Evolutionary conservation across 2,797 vertebrate genomes (phyloP).

Genomic region (Argentina silus): DNA sequence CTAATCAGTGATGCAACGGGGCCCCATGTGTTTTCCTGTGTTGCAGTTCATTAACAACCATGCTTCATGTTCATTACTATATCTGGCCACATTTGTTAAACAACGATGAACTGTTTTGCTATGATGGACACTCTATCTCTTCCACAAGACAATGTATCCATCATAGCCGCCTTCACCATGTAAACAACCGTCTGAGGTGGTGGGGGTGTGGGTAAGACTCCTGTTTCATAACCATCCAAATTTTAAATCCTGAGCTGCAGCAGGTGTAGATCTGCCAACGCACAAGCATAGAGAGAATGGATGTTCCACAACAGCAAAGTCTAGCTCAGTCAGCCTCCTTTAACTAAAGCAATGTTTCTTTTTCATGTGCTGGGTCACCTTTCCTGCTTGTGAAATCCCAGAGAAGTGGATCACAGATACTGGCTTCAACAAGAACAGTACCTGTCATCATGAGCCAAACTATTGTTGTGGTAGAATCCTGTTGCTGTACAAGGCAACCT

Average conservation of each 20-base stretch:
- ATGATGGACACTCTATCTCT: slow-evolving; percentile 18
- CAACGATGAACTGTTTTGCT: slow-evolving; percentile 29
- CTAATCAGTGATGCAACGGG: not conserved
- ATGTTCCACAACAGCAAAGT: slow-evolving; percentile 24
- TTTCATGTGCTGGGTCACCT: slow-evolving; percentile 56
- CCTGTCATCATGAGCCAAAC: not conserved
- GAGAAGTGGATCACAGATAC: slow-evolving; percentile 37
- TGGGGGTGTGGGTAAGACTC: not conserved
- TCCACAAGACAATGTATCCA: slow-evolving; percentile 1
- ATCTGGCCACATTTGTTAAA: slow-evolving; percentile 22
- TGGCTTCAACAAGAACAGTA: slow-evolving; percentile 12
- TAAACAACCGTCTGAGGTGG: not conserved
- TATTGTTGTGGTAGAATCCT: not conserved
- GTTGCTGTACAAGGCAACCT: not conserved
- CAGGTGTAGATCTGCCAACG: slow-evolving; percentile 46
- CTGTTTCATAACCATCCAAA: slow-evolving; percentile 22
- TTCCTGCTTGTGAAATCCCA: slow-evolving; percentile 35
- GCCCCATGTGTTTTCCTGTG: not conserved
- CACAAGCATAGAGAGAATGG: slow-evolving; percentile 37
- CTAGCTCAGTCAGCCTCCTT: slow-evolving; percentile 24
- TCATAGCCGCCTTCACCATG: not conserved
- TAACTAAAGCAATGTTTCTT: slow-evolving; percentile 29
- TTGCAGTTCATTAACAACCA: not conserved
- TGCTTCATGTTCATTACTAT: slow-evolving; percentile 35
- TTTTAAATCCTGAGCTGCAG: slow-evolving; percentile 39